Conservation (phyloP, 2,113 vertebrate species). For the Alaudala cheleensis region DNA sequence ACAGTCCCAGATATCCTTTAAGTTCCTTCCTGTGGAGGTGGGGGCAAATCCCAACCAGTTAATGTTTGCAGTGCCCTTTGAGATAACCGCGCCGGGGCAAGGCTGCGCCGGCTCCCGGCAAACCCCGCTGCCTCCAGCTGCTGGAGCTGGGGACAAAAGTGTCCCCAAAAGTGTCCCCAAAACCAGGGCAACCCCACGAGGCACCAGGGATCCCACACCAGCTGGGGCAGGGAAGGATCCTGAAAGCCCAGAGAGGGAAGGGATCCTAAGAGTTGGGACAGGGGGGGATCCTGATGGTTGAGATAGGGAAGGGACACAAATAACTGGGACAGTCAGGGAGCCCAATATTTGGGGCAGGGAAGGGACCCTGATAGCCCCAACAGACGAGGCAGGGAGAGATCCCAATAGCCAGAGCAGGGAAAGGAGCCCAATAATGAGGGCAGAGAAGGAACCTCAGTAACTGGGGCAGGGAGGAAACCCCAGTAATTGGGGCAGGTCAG, state of each 20-base stretch:
- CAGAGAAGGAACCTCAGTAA: neutral
- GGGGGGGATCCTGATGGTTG: neutral
- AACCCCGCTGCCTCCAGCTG: neutral
- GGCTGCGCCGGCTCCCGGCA: neutral
- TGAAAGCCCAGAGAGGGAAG: rapidly evolving
- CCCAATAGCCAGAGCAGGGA: neutral
- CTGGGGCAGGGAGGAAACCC: too few relatives aligned
- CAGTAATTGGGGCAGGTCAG: neutral
- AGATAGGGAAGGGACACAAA: neutral
- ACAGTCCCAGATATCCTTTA: conserved; percentile 46
- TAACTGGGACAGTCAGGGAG: too few relatives aligned
- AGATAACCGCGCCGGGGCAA: conserved; percentile 31
- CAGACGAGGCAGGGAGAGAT: neutral
- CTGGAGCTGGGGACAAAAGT: rapidly evolving
- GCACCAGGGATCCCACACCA: rapidly evolving
- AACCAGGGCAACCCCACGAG: rapidly evolving
- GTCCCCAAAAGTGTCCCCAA: neutral
- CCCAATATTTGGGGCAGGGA: neutral
- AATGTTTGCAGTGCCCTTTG: conserved; percentile 46
- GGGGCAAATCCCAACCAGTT: conserved; percentile 50
- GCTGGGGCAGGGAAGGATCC: neutral
- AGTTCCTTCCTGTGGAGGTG: conserved; percentile 65
- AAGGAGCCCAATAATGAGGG: too few relatives aligned
- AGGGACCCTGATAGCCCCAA: too few relatives aligned
- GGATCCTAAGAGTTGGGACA: neutral